phyloP scores from a whole-genome alignment of 2,797 vertebrate species.

The Rhynchotus rufescens region DNA sequence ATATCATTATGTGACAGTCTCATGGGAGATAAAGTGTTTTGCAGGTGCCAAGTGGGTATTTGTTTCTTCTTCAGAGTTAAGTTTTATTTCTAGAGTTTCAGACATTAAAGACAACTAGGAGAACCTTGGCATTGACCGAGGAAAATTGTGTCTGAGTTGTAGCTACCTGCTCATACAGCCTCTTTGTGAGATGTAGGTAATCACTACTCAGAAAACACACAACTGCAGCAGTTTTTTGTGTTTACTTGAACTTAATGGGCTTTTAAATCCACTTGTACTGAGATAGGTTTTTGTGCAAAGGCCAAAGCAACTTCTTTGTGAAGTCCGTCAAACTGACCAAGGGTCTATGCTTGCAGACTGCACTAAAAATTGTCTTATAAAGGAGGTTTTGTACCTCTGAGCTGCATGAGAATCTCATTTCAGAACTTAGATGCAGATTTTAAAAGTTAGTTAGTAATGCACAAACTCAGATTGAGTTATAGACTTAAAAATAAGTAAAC shows the following conservation, averaged over 20 bases:
- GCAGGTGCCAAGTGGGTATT: not conserved
- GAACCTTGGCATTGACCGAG: not conserved
- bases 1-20: not conserved
- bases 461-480: not conserved
- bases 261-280: not conserved
- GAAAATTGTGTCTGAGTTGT: not conserved
- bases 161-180: not conserved
- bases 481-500: conserved; percentile 24
- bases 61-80: not conserved
- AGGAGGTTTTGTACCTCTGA: not conserved
- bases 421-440: not conserved
- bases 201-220: not conserved
- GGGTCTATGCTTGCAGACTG: not conserved
- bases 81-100: conserved; percentile 1
- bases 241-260: not conserved
- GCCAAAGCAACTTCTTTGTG: fast-evolving
- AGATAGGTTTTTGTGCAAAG: not conserved
- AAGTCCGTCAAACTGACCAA: not conserved
- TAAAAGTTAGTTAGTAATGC: conserved; percentile 31
- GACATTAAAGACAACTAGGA: not conserved
- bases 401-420: not conserved
- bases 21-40: not conserved
- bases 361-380: not conserved
- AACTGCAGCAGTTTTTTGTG: not conserved
- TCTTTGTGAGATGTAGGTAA: not conserved